These are phyloP conservation scores for Aurelia coerulea DNA, from an alignment of 30 jellyfish, hydroid and myxozoan genomes.

Conservation along the genomic window DNA sequence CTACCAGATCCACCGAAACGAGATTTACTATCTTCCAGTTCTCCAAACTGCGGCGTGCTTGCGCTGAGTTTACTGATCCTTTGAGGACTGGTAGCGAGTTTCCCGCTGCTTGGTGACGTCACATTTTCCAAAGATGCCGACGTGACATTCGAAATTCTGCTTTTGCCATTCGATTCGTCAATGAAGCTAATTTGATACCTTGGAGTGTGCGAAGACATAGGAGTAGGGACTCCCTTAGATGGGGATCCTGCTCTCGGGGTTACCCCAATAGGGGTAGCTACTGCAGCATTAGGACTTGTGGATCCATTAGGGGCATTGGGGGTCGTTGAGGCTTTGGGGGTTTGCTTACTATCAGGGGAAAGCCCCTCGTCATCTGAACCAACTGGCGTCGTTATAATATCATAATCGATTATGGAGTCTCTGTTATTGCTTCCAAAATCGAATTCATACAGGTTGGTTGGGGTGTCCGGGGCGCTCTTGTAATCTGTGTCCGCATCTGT, in stretches of 20 bases:
- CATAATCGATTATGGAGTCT: constrained; percentile 59
- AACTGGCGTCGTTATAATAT: constrained; percentile 75
- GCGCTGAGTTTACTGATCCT: constrained; percentile 49
- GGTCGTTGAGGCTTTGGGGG: constrained; percentile 21
- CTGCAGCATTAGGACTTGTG: too few relatives aligned
- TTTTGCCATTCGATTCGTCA: constrained; percentile 40
- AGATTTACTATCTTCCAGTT: constrained; percentile 55
- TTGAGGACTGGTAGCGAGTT: constrained; percentile 57
- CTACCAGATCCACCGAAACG: constrained; percentile 77
- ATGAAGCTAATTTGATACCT: constrained; percentile 45
- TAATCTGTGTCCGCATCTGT: constrained; percentile 61
- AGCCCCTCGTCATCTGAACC: constrained; percentile 72
- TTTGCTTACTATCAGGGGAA: not conserved
- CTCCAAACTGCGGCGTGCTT: constrained; percentile 81
- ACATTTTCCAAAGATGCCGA: constrained; percentile 55
- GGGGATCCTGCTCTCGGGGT: not conserved
- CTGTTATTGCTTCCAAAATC: constrained; percentile 31
- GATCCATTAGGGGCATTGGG: not conserved
- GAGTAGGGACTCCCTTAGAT: not conserved
- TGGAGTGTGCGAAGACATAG: constrained; percentile 38
- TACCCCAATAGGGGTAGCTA: too few relatives aligned
- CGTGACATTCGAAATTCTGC: constrained; percentile 29
- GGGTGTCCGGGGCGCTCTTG: constrained; percentile 73
- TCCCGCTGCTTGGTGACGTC: constrained; percentile 19
- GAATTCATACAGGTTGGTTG: constrained; percentile 36